Base-by-base conservation (phyloP, 2,888 invertebrate genomes). In the Agrilus cyanescens region DNA sequence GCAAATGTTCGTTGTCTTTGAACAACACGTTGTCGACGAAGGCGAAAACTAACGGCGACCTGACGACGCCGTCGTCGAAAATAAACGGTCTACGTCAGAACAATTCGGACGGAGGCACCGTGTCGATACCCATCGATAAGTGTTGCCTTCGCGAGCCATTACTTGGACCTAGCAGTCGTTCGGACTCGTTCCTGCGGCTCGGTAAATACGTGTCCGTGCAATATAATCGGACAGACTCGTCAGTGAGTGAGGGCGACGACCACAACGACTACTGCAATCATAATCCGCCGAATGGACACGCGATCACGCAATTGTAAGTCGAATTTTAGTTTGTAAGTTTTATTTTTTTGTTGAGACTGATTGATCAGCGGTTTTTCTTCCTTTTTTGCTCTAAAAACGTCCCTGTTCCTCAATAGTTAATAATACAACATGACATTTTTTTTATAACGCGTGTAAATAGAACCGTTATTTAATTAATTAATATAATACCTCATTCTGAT, bases 1-100 rank as follows among this genome's bases (percentile, higher is more conserved):
- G 70, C 5, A 71, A 71, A 50, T 66, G 66, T 51, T 68, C 70
- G 2, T 51, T 57, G 13, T 49, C 56, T 12, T 41, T 55, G 29
- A 53, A 50, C 54, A 12, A 49, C 34, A 32, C 49, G 12, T 46
- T 48, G 29, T 43, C 48, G 18, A 33, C 33, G 1, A 12, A 25
- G n/a, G 20, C 30, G 14, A 30, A 32, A 7, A 29, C 36, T 10
- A 48, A 48, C 38, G 50, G 49, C 29, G 37, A 47, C 16, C 47
- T 50, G 4, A 46, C 25, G 25, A 47, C 50, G 4, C 44, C 46
- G 34, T 46, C 46, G 34, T 48, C 48, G 8, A 48, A 48, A 41
- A 31, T 46, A 32, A 45, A 40, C 15, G 36, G 41, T n/a, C 10
- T 46, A 20, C 16, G 51, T 33, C 53, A 53, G 33, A 37, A 45